Percentiles rank a stretch among this genome's conserved stretches.
Evolutionary conservation across 2,113 vertebrate species (phyloP).

Genomic region (Capreolus pygargus): DNA sequence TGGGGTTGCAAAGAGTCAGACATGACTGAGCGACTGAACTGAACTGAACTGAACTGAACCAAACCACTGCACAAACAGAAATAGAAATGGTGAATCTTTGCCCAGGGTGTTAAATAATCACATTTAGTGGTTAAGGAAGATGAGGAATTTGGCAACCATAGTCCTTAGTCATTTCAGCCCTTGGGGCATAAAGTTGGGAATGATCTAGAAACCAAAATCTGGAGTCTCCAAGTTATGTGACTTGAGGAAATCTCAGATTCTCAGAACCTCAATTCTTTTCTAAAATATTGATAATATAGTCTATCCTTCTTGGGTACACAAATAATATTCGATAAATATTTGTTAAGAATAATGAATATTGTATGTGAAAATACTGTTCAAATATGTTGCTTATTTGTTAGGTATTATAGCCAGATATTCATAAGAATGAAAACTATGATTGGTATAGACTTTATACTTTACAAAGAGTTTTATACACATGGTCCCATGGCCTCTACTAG

Average conservation of each 20-base stretch:
- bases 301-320: not conserved
- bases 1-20: not conserved
- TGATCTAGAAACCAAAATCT: conserved; percentile 16
- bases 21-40: not conserved
- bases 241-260: not conserved
- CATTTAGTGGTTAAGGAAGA: not conserved
- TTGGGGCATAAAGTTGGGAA: not conserved
- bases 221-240: not conserved
- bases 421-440: not conserved
- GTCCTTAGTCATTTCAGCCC: not conserved
- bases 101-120: not conserved
- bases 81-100: not conserved
- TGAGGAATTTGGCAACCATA: not conserved
- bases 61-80: not conserved
- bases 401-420: not conserved
- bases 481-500: not conserved
- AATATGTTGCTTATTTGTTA: not conserved
- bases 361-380: not conserved
- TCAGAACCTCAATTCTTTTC: conserved; percentile 2
- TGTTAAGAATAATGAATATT: not conserved
- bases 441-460: not conserved
- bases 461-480: not conserved
- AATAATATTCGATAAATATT: not conserved
- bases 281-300: not conserved
- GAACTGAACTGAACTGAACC: not conserved